phyloP scores from a whole-genome alignment of 2,797 vertebrate genomes.

The Alcedo quadribrachys region DNA sequence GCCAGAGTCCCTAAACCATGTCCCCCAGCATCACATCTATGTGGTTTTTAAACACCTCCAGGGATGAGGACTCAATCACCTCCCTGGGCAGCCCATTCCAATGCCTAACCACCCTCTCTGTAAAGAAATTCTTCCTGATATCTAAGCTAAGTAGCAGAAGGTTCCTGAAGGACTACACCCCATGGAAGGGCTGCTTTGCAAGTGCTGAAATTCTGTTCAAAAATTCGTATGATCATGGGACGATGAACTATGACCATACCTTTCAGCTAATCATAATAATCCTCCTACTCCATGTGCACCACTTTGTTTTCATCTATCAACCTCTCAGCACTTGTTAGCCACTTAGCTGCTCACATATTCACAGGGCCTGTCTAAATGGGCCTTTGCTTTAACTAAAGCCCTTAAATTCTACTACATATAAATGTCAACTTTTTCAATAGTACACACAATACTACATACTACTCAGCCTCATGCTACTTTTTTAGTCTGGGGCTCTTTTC shows the following conservation, averaged over 20 bases:
- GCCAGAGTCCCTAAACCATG: too few relatives aligned
- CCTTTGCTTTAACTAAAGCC: neutral
- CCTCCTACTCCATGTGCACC: neutral
- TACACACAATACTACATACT: neutral
- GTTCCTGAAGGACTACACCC: neutral
- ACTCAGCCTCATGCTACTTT: neutral
- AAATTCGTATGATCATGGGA: neutral
- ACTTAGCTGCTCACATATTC: neutral
- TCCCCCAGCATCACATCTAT: too few relatives aligned
- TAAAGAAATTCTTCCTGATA: too few relatives aligned
- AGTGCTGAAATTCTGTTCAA: neutral
- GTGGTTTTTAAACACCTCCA: too few relatives aligned
- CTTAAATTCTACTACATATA: neutral
- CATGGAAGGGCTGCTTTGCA: neutral
- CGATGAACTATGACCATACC: neutral
- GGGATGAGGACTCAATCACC: too few relatives aligned
- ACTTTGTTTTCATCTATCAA: neutral
- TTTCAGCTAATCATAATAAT: neutral
- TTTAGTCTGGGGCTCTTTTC: neutral
- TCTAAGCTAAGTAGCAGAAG: neutral
- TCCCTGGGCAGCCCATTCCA: too few relatives aligned
- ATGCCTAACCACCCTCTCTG: too few relatives aligned
- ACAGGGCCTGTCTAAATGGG: neutral
- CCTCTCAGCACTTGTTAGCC: neutral
- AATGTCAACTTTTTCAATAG: neutral